A percentile compares a stretch with the other conserved stretches of the same genome.
Conservation (phyloP, 2,888 invertebrate species). For the Troglohyphantes excavatus region DNA sequence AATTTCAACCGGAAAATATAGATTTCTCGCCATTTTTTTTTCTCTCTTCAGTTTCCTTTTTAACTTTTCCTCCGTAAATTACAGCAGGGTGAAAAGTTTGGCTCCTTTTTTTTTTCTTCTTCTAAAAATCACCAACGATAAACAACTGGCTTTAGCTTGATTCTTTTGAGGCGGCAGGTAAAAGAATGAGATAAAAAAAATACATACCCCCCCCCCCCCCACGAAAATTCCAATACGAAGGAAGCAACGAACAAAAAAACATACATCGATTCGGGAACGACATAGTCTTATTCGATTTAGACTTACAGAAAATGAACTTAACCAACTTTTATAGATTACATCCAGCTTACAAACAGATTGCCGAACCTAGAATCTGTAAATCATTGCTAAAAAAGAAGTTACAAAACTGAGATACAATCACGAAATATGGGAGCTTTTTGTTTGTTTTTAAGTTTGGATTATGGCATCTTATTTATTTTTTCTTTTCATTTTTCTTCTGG, state of each 20-base stretch:
- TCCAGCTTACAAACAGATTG: constrained; percentile 56
- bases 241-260: background rate
- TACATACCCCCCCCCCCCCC: constrained; percentile 33
- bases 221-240: constrained; percentile 55
- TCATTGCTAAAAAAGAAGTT: constrained; percentile 27
- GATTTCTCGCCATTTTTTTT: constrained; percentile 50
- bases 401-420: constrained; percentile 46
- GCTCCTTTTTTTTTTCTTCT: background rate
- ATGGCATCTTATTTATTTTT: background rate
- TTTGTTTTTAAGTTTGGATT: constrained; percentile 10
- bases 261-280: constrained; percentile 38
- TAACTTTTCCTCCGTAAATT: constrained; percentile 64
- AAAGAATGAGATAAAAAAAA: background rate
- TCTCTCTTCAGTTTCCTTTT: constrained; percentile 34
- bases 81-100: constrained; percentile 53
- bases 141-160: constrained; percentile 62
- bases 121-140: constrained; percentile 41
- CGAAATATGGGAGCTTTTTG: constrained; percentile 5
- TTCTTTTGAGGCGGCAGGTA: constrained; percentile 42
- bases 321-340: constrained; percentile 70
- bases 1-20: constrained; percentile 63
- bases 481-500: background rate
- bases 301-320: constrained; percentile 63
- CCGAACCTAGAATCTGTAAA: constrained; percentile 47
- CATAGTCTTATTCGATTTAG: constrained; percentile 68